A percentile compares a stretch with the other conserved stretches of the same genome.
Evolutionary conservation across 2,888 invertebrate species (phyloP).

Genomic region (Hemicrepidius hirtus): DNA sequence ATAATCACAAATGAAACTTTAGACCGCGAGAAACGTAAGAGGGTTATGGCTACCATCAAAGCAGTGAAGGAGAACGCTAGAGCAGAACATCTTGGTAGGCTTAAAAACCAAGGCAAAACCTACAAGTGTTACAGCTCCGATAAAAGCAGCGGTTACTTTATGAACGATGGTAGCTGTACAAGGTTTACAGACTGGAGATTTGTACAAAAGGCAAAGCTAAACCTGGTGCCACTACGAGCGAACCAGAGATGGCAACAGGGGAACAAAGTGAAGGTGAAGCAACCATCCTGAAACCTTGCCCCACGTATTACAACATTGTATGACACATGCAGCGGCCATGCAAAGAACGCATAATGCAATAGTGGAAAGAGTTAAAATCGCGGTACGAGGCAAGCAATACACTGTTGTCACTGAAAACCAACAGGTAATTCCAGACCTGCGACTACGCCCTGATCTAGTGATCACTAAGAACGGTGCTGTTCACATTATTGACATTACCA

Average conservation of each 20-base stretch:
- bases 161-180: background rate
- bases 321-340: background rate
- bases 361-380: too few species aligned
- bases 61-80: background rate
- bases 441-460: background rate
- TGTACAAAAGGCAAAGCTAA: background rate
- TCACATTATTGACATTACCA: background rate
- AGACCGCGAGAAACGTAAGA: too few species aligned
- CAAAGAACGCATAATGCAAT: background rate
- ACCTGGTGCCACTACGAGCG: background rate
- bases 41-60: background rate
- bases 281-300: too few species aligned
- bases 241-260: background rate
- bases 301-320: background rate
- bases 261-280: too few species aligned
- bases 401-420: background rate
- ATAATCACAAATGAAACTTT: too few species aligned
- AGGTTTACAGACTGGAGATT: constrained; percentile 1
- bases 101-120: too few species aligned
- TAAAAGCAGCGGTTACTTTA: background rate
- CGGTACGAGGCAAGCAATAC: too few species aligned
- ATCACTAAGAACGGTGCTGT: background rate
- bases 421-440: background rate
- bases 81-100: too few species aligned
- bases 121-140: too few species aligned